phyloP scores from a whole-genome alignment of 64 coral and sea anemone species.

The Montipora sp. region DNA sequence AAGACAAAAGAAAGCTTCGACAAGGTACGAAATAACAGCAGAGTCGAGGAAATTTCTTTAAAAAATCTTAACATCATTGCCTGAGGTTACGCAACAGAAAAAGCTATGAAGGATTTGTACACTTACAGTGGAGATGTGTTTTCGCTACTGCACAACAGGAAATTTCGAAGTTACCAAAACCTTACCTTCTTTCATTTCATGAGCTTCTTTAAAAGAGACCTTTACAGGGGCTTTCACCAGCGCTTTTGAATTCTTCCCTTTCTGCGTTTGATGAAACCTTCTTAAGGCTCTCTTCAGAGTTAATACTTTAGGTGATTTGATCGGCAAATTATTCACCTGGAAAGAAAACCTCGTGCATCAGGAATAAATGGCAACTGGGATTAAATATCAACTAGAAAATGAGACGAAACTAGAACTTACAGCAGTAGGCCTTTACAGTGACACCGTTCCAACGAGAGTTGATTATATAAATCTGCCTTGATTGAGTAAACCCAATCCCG shows the following conservation, averaged over 20 bases:
- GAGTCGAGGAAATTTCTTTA: too few species aligned
- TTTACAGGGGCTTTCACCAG: background rate
- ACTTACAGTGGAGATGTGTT: background rate
- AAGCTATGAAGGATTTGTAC: background rate
- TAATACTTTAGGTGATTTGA: conserved; percentile 91
- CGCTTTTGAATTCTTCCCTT: background rate
- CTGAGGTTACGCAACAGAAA: too few species aligned
- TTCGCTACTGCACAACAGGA: too few species aligned
- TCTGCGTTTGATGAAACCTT: conserved; percentile 69
- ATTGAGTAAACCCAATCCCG: too few species aligned
- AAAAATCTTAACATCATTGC: background rate
- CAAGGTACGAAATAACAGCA: too few species aligned
- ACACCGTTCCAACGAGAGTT: too few species aligned
- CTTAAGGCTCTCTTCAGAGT: conserved; percentile 77
- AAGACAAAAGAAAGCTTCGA: background rate
- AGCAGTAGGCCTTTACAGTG: too few species aligned
- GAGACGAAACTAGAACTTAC: too few species aligned
- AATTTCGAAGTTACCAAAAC: too few species aligned
- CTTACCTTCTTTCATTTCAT: conserved; percentile 12
- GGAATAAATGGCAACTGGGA: background rate
- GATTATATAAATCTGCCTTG: too few species aligned
- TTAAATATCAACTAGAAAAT: too few species aligned
- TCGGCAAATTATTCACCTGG: conserved; percentile 87
- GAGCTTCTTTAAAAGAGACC: background rate
- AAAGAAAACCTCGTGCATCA: conserved; percentile 1